phyloP scores from a whole-genome alignment of 2,113 vertebrate species.

The Elephantulus edwardii region DNA sequence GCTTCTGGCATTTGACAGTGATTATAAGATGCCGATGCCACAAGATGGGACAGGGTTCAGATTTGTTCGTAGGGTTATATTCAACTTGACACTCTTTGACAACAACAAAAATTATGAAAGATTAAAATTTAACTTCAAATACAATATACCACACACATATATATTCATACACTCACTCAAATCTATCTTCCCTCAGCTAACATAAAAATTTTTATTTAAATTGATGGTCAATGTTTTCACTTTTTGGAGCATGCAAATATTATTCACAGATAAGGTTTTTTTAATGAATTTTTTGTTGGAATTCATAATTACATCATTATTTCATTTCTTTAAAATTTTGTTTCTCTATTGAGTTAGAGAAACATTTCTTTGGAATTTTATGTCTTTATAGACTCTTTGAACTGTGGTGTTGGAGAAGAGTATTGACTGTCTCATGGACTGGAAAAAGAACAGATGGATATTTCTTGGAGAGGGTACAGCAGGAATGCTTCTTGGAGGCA shows the following conservation, averaged over 20 bases:
- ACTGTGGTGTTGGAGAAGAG: no score
- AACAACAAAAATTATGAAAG: not conserved
- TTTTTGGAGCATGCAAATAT: not conserved
- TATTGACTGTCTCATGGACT: no score
- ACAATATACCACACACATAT: not conserved
- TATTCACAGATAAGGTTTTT: not conserved
- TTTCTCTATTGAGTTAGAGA: no score
- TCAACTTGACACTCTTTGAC: no score
- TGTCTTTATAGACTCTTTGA: no score
- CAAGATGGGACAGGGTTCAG: no score
- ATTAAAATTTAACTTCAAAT: not conserved
- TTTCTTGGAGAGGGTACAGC: no score
- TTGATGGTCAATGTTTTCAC: not conserved
- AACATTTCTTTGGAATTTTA: not conserved
- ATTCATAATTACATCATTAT: not conserved
- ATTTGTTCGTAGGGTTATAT: no score
- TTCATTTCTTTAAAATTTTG: not conserved
- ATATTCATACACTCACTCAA: not conserved
- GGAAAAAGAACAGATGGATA: no score
- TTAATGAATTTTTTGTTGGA: not conserved
- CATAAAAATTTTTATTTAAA: not conserved
- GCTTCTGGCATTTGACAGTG: no score
- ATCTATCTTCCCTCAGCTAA: not conserved
- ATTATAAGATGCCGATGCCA: no score
- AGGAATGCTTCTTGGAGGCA: no score